Conservation (phyloP, 2,888 invertebrate species). For the Tachystola acroxantha region DNA sequence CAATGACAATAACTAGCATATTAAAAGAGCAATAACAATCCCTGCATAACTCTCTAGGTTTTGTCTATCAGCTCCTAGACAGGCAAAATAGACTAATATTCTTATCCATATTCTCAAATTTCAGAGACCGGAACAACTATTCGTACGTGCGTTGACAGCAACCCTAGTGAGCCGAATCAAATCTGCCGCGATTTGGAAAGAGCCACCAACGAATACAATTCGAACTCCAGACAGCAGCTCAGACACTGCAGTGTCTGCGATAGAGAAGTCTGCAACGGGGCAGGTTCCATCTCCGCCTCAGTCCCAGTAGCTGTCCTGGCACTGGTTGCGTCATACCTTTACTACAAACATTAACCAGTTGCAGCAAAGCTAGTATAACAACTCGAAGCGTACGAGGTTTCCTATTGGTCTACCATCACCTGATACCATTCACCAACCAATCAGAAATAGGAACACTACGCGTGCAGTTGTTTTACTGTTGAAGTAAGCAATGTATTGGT, state of each 20-base stretch:
- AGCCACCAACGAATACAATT: conserved; percentile 20
- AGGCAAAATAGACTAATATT: no score
- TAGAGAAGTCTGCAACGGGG: conserved; percentile 74
- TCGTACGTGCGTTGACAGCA: conserved; percentile 59
- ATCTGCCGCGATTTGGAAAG: conserved; percentile 43
- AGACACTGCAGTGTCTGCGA: conserved; percentile 65
- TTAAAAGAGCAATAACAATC: no score
- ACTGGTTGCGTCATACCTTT: conserved; percentile 46
- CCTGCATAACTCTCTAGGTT: no score
- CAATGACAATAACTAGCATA: no score
- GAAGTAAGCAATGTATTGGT: conserved; percentile 9
- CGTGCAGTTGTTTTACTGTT: neutral
- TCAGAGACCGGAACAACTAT: conserved; percentile 51
- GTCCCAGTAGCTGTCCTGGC: conserved; percentile 50
- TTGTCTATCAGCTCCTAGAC: no score
- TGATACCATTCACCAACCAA: neutral
- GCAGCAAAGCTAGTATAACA: neutral
- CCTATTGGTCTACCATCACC: neutral
- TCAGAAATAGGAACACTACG: conserved; percentile 1
- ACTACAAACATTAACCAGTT: conserved; percentile 52
- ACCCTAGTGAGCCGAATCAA: conserved; percentile 37
- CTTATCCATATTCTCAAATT: no score
- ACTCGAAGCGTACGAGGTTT: neutral
- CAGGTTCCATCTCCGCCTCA: conserved; percentile 48
- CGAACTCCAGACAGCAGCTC: conserved; percentile 30